Evolutionary conservation across 2,888 invertebrate genomes (phyloP), one percentile per base, ranked within the genome.

Genomic region (Microplitis manilae): DNA sequence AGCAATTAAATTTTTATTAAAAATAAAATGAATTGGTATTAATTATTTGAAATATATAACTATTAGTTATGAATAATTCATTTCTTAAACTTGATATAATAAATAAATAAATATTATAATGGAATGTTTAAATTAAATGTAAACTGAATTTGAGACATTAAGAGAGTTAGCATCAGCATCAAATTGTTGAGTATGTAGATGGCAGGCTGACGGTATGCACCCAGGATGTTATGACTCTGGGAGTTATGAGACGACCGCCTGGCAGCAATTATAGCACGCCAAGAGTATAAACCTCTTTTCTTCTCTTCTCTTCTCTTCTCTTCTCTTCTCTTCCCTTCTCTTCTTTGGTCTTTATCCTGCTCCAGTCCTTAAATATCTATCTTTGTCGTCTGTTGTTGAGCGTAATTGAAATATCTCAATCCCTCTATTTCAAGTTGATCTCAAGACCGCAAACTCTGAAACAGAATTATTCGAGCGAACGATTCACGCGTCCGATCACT

Each of bases 331-430:
- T 60, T 62, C 74, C 59, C 61, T 41, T 61, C 64, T 64, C 30
- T 30, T 30, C 30, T 30, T 30, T 30, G 30, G 30, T 30, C 30
- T 30, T 30, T 30, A 30, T 30, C 30, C 30, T 30, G 30, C 30
- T 30, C 30, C 30, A 30, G 30, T 30, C 30, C 30, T 30, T 30
- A 30, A 17, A 50, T n/a, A 17, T 72, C 40, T 59, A 39, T 17
- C 72, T 17, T 8, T 50, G 73, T 65, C 62, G 74, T 75, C 65
- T 73, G 77, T 72, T 80, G 79, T 80, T 75, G 75, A 79, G 72
- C 84, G 82, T 87, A 87, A 87, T 87, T 87, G 87, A 87, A 87
- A 87, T 87, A 87, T 87, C 85, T 83, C 82, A 81, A 86, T 85
- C 82, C 84, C 84, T 50, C 50, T 76, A 80, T 82, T 65, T 82